Percentiles rank a stretch among this genome's conserved stretches.
Conservation (phyloP, 2,113 vertebrate genomes). For the Nycticorax nycticorax region DNA sequence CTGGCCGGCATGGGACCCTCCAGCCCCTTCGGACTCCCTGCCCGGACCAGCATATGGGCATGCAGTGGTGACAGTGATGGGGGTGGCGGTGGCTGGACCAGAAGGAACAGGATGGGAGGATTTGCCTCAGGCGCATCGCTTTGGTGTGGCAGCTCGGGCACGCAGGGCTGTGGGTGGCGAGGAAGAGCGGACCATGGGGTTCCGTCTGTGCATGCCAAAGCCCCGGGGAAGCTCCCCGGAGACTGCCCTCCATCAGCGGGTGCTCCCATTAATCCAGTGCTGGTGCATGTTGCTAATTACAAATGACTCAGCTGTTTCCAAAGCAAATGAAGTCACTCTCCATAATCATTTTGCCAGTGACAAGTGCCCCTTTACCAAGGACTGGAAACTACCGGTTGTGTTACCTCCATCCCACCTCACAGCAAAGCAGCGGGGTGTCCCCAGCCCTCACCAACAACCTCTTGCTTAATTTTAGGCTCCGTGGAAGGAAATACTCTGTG, state of each 20-base stretch:
- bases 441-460: background rate
- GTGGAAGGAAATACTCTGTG: background rate
- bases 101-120: background rate
- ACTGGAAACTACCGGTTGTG: background rate
- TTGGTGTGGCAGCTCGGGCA: background rate
- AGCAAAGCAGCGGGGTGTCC: background rate
- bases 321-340: background rate
- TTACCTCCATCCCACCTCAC: background rate
- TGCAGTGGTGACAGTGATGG: background rate
- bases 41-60: accelerated
- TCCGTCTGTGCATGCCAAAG: accelerated
- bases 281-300: accelerated
- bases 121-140: background rate
- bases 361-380: background rate
- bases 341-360: background rate
- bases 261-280: background rate
- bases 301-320: background rate
- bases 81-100: accelerated
- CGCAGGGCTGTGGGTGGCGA: accelerated
- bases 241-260: background rate
- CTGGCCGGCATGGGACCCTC: background rate
- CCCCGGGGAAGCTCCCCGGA: background rate
- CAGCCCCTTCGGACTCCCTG: accelerated
- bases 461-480: background rate
- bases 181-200: accelerated